A percentile compares a stretch with the other conserved stretches of the same genome.
phyloP scores from a whole-genome alignment of 2,888 invertebrate species.

The Uloborus plumipes region DNA sequence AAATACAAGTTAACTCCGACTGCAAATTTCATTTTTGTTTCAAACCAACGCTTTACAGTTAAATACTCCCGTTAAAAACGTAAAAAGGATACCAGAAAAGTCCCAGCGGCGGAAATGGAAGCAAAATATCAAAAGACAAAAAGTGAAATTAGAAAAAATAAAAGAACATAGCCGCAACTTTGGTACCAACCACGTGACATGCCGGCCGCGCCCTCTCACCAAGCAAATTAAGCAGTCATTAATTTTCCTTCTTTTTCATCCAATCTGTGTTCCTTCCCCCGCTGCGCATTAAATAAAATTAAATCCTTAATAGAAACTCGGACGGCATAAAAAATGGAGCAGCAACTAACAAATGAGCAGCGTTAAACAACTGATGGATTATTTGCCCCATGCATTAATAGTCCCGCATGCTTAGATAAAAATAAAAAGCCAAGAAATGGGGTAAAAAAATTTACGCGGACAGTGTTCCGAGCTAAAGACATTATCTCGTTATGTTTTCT shows the following conservation, averaged over 20 bases:
- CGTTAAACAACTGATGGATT: constrained; percentile 65
- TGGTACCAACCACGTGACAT: constrained; percentile 39
- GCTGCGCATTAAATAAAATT: constrained; percentile 61
- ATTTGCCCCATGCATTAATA: constrained; percentile 62
- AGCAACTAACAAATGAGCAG: constrained; percentile 62
- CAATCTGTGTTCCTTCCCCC: constrained; percentile 42
- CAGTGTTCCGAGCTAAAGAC: constrained; percentile 58
- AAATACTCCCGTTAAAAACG: too few species aligned
- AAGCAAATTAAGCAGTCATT: constrained; percentile 63
- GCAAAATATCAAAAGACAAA: background rate
- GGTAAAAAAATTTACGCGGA: constrained; percentile 56
- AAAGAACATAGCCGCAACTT: background rate
- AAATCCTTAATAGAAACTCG: constrained; percentile 63
- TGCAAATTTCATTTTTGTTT: too few species aligned
- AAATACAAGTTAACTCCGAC: too few species aligned
- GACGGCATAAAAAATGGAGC: constrained; percentile 30
- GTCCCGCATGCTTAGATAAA: constrained; percentile 39
- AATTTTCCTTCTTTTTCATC: constrained; percentile 60
- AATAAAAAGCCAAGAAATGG: constrained; percentile 50
- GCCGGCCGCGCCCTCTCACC: constrained; percentile 48
- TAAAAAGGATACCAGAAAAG: too few species aligned
- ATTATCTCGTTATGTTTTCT: constrained; percentile 65
- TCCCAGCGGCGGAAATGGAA: background rate
- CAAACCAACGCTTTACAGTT: too few species aligned
- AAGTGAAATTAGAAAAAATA: background rate